Evolutionary conservation across 2,888 invertebrate genomes (phyloP), one percentile per base, ranked within the genome.

Genomic region (Luperina testacea): DNA sequence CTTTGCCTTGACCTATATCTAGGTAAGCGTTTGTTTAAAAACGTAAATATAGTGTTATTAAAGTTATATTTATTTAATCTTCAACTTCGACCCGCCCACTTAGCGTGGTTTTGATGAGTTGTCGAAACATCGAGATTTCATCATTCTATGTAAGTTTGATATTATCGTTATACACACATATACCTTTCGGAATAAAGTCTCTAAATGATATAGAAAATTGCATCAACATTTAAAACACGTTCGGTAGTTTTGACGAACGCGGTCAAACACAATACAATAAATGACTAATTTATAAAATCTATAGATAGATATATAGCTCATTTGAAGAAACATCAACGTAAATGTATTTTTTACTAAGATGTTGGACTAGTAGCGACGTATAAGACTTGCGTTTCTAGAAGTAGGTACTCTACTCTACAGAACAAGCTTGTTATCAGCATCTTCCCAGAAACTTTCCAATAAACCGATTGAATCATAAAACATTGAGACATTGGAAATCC

Each of bases 401-500:
- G 9, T 2, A 38, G 24, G 15, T 53, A 15, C 27, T 20, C 27
- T 27, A 51, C 48, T 45, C 6, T 69, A 48, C 13, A 70, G 9
- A 24, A 38, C 4, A 59, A 38, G 38, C 38, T 71, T 7, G 59
- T 71, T 7, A 71, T 57, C n/a, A 59, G 13, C 24, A 72, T 53
- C 72, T 27, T 61, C 9, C 9, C 9, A 53, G 13, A 75, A 74
- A 59, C 48, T 45, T 38, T 59, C 59, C 42, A 71, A 71, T 74
- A 68, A 71, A 57, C 27, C 15, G 11, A 71, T 85, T 67, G 51
- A 64, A 80, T 70, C 48, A 68, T 75, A 75, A 84, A 64, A 76
- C 69, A 81, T 77, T 81, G 15, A 67, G 72, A 72, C 72, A 75
- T 72, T 69, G 59, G 65, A 81, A 82, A 77, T 74, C 74, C 64